Evolutionary conservation across 2,797 vertebrate genomes (phyloP).

Genomic region (Acrossocheilus wenchowensis): DNA sequence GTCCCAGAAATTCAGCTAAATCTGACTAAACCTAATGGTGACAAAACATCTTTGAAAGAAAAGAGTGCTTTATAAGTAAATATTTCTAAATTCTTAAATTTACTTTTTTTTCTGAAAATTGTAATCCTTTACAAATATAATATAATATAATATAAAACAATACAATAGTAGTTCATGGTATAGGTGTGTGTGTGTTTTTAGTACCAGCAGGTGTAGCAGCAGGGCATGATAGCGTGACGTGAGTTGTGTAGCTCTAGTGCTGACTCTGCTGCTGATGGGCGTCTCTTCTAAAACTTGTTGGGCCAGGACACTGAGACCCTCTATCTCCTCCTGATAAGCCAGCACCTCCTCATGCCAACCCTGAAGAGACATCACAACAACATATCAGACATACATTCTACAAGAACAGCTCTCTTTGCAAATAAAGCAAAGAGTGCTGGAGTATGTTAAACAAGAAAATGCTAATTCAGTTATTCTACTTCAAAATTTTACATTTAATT

Average conservation of each 20-base stretch:
- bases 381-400: not conserved
- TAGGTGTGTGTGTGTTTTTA: not conserved
- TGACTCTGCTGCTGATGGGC: slow-evolving; percentile 83
- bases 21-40: too few species aligned
- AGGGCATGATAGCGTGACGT: slow-evolving; percentile 91
- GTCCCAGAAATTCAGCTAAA: too few species aligned
- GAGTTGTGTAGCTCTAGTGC: slow-evolving; percentile 88
- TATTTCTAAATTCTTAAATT: not conserved
- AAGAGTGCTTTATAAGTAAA: not conserved
- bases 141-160: not conserved
- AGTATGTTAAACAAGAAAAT: not conserved
- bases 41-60: not conserved
- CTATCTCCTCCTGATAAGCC: slow-evolving; percentile 88
- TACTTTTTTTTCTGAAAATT: not conserved
- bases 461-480: not conserved
- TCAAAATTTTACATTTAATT: not conserved
- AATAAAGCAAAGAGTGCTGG: not conserved
- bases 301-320: slow-evolving; percentile 87
- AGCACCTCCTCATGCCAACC: slow-evolving; percentile 87
- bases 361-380: slow-evolving; percentile 69
- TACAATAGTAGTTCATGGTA: not conserved
- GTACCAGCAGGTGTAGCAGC: slow-evolving; percentile 88
- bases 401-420: not conserved
- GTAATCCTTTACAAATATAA: not conserved
- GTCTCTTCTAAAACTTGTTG: slow-evolving; percentile 93